Base-by-base conservation (phyloP, 2,113 vertebrate species). In the Gopherus flavomarginatus region DNA sequence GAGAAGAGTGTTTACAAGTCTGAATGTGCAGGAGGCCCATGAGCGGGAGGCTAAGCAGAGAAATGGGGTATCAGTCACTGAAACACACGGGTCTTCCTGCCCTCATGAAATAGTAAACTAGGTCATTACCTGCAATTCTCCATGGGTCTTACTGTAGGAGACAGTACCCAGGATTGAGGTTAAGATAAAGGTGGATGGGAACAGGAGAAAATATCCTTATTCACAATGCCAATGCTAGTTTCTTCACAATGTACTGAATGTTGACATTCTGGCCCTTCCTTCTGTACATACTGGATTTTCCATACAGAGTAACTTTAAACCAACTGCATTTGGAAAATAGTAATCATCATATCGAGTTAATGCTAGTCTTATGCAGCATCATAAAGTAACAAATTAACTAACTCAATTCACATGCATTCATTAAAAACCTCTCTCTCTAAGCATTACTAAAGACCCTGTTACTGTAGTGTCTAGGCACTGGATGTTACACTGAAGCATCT, bases 21-120 rank as follows among this genome's bases (percentile, higher is more conserved):
- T 11, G 78, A 9, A 49, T 3, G 0, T 8, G n/a, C 14, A 13
- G 82, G 21, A 17, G 0, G n/a, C 44, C 35, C 8, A 1, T 4
- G 13, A 57, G 65, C 78, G 7, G 86, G 65, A 78, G 59, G 59
- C 1, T 4, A 78, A 44, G 12, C 7, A 78, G 22, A 44, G 13
- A 78, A 47, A 78, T 47, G 24, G 75, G 7, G 26, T 29, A 78
- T 78, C 42, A 3, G 42, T 47, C 42, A 78, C 42, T 78, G 38
- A 47, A 78, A 27, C 75, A 47, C 13, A 5, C 29, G 13, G 24
- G 22, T 78, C 44, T 17, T 26, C 17, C 59, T 11, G 1, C 57
- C 82, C 57, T 53, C 50, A 1, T 13, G 24, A 35, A 47, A 57
- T 29, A 26, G 42, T 31, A 12, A 72, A 72, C n/a, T 3, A 47